Conservation (phyloP, 2,888 invertebrate species). For the Nomada flava region DNA sequence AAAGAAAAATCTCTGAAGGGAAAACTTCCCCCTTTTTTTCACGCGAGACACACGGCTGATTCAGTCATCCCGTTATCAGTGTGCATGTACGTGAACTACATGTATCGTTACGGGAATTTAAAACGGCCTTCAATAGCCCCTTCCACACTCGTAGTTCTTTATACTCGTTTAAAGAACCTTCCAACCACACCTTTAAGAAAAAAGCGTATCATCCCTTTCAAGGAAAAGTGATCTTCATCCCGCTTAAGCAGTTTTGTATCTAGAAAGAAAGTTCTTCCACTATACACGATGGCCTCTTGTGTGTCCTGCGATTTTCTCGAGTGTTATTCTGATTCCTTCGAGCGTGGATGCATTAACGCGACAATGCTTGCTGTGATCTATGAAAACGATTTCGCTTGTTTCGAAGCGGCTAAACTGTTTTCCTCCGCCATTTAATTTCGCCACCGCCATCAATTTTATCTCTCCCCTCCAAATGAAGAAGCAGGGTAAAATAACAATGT, state of each 20-base stretch:
- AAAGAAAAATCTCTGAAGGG: constrained; percentile 2
- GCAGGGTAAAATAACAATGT: background rate
- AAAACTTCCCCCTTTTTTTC: constrained; percentile 1
- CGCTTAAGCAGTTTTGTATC: background rate
- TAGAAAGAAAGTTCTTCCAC: background rate
- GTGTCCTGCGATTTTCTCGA: background rate
- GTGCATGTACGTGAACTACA: background rate
- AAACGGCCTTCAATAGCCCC: constrained; percentile 18
- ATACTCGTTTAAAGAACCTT: constrained; percentile 18
- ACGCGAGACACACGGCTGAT: constrained; percentile 9
- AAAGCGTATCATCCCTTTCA: constrained; percentile 26
- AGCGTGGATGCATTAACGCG: constrained; percentile 8
- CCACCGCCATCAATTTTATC: background rate
- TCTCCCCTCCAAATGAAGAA: background rate
- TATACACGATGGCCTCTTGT: constrained; percentile 15
- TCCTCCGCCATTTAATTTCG: background rate
- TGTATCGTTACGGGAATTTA: constrained; percentile 27
- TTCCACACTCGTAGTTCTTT: constrained; percentile 5
- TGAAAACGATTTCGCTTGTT: background rate
- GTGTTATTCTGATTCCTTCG: constrained; percentile 7
- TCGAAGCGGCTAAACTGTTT: too few species aligned
- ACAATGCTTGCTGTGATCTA: background rate
- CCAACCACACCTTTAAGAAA: constrained; percentile 29
- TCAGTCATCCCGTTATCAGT: constrained; percentile 14
- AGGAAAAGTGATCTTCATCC: constrained; percentile 24